Base-by-base conservation (phyloP, 2,888 invertebrate species). In the Brassicogethes aeneus region DNA sequence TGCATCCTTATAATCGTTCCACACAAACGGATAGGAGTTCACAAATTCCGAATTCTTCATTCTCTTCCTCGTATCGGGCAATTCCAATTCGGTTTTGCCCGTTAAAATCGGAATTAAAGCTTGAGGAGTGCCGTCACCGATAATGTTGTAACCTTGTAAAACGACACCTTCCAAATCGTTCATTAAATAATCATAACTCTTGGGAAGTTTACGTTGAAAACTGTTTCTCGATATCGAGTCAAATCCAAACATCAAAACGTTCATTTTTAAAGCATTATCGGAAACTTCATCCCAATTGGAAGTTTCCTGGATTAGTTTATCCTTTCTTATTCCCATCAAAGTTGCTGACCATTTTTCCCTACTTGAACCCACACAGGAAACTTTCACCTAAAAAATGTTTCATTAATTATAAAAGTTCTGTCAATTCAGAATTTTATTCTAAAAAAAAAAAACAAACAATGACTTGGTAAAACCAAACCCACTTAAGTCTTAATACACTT, bases 81-180 rank as follows among this genome's bases (percentile, higher is more conserved):
- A 62, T 61, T 93, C 93, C n/a, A 86, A 65, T 63, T 93, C 93
- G 0, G 78, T 82, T 60, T 77, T 78, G 2, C 93, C 92, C 0
- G 92, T 90, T 1, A 93, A 69, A 43, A 93, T 82, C 0, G 93
- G 93, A 50, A 91, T 87, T 17, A 93, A 63, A 0, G 92, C 90
- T 39, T 86, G 88, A 0, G 90, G 87, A 0, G 89, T 90, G 0
- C 89, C 90, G 61, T 90, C 90, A 0, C 90, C 90, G 0, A 90
- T 79, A 51, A 90, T 89, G 57, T 90, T 90, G 59, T 82, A 77
- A 57, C 87, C 85, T 53, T 85, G 73, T 8, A 92, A 64, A 7
- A 87, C 71, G 16, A 77, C 69, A 2, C 78, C 77, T 3, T 74
- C 68, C 36, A 88, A 61, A 12, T 72, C 69, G 17, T 80, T 70